Base-by-base conservation (phyloP, 2,113 vertebrate species). In the Sminthopsis crassicaudata region DNA sequence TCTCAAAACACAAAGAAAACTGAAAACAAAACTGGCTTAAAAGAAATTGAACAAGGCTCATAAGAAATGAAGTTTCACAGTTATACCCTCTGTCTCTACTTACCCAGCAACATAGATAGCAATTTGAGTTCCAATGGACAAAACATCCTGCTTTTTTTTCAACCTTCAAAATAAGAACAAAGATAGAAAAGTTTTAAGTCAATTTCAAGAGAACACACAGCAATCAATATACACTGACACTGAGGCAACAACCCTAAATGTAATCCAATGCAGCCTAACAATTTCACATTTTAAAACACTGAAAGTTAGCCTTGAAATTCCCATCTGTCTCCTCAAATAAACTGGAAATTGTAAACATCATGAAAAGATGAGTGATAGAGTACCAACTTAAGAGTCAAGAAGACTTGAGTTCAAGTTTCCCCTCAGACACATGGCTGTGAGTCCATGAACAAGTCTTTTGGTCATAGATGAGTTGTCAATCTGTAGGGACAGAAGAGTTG, bases 81-180 rank as follows among this genome's bases (percentile, higher is more conserved):
- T 24, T 8, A 10, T 42, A 54, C 24, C 51, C 89, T 46, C 48
- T 88, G 88, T 19, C 50, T 42, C 48, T 88, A 95, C 98, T 98
- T 98, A 98, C 98, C 98, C 95, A 98, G 93, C 24, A 97, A 53
- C 51, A 53, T 26, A 50, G 93, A 94, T 0, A 94, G 8, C 96
- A 98, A 96, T 94, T 97, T 0, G 94, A 98, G 60, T 14, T 89
- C 90, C 97, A 97, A 97, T 51, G 89, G 92, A 95, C 93, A 93
- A 92, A 97, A 1, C 97, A 92, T 89, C 94, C 95, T 96, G 96
- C 95, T 96, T 84, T 2, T 91, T 94, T 89, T 91, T 53, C 88
- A 53, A 54, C 57, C 96, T 96, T 96, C 46, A 60, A 96, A 50
- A 84, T 48, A 84, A 50, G 94, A 92, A 42, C 23, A 90, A 90